These are phyloP conservation scores for Harpegnathos saltator DNA, from an alignment of 1,140 invertebrate species.

Conservation along the genomic window DNA sequence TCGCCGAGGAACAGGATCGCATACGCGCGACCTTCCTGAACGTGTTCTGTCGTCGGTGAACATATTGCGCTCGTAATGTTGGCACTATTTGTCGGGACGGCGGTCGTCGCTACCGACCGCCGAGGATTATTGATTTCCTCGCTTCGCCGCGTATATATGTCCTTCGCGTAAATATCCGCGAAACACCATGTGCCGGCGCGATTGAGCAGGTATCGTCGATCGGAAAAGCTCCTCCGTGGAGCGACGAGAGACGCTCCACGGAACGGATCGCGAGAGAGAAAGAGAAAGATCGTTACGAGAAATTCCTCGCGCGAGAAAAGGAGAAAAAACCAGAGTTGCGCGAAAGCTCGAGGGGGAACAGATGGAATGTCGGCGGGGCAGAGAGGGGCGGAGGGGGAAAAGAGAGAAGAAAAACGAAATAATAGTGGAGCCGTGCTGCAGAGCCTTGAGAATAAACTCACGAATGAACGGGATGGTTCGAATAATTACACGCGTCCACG, in stretches of 20 bases:
- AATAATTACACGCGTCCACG: background rate
- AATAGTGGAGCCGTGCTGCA: background rate
- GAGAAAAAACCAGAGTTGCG: background rate
- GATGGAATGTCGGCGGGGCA: background rate
- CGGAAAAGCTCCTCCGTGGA: too few relatives aligned
- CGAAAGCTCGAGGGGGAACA: background rate
- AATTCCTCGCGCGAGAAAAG: background rate
- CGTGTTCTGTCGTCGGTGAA: too few relatives aligned
- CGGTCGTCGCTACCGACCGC: constrained; percentile 10
- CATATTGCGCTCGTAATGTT: constrained; percentile 1
- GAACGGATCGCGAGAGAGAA: background rate
- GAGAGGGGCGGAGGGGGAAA: background rate
- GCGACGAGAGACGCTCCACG: too few relatives aligned
- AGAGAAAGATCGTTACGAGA: background rate
- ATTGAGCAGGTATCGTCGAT: constrained; percentile 3
- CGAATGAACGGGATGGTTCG: background rate
- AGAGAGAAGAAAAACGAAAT: background rate
- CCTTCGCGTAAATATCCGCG: constrained; percentile 4
- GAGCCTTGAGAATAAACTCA: constrained; percentile 2
- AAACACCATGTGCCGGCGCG: background rate
- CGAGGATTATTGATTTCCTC: constrained; percentile 43
- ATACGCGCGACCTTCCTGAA: too few relatives aligned
- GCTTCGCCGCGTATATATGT: background rate
- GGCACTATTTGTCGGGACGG: constrained; percentile 10
- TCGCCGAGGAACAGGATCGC: too few relatives aligned